These are phyloP conservation scores for Ormyrus rosae DNA, from an alignment of 2,888 invertebrate genomes.

Conservation along the genomic window DNA sequence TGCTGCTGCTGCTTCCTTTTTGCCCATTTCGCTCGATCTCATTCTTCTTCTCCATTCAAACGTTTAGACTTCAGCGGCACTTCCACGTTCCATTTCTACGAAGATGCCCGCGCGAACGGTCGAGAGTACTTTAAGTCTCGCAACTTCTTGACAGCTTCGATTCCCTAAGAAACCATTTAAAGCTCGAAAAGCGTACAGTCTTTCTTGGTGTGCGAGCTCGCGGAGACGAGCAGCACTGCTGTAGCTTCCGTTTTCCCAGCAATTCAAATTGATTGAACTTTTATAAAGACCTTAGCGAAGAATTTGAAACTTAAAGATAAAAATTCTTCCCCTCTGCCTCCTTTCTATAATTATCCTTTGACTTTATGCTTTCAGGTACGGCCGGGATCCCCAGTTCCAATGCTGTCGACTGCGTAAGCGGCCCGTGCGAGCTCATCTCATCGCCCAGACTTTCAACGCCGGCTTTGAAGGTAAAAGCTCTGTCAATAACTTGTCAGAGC, in stretches of 20 bases:
- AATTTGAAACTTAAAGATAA: constrained; percentile 15
- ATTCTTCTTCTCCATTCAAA: constrained; percentile 21
- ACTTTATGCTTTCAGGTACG: background rate
- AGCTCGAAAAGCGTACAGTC: background rate
- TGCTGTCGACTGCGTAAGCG: background rate
- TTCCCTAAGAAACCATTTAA: constrained; percentile 23
- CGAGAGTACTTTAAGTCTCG: constrained; percentile 23
- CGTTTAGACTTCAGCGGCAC: constrained; percentile 14
- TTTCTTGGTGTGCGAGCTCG: no score
- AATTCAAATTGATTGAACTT: constrained; percentile 18
- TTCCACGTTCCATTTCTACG: constrained; percentile 19
- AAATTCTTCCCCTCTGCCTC: background rate
- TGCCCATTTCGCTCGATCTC: background rate
- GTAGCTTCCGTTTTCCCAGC: background rate
- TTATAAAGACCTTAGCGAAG: constrained; percentile 15
- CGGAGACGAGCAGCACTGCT: background rate
- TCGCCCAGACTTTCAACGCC: constrained; percentile 1
- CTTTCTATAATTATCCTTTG: constrained; percentile 8
- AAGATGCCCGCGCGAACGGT: constrained; percentile 18
- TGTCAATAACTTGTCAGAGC: constrained; percentile 1
- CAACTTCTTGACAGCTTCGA: constrained; percentile 23
- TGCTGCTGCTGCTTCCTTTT: background rate
- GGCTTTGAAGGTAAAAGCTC: constrained; percentile 3
- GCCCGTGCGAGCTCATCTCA: constrained; percentile 2
- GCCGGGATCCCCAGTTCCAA: background rate